Conservation (phyloP, 2,797 vertebrate species). For the Coilia nasus region DNA sequence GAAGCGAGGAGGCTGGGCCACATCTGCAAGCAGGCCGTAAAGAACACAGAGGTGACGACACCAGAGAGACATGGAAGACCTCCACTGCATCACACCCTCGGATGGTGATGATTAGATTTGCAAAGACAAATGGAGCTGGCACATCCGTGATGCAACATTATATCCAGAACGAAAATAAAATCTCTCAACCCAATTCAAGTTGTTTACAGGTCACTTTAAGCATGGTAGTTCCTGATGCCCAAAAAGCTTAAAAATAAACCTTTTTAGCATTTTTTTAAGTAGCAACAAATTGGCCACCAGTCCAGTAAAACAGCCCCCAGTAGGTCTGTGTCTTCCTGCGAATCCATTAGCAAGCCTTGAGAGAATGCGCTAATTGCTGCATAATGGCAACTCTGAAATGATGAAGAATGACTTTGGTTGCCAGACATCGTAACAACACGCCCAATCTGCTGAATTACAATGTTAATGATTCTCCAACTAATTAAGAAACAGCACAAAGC, state of each 20-base stretch:
- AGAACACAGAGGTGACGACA: background rate
- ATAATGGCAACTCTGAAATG: slow-evolving; percentile 47
- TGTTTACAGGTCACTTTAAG: background rate
- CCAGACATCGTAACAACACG: slow-evolving; percentile 32
- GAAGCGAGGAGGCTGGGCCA: background rate
- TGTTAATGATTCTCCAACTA: slow-evolving; percentile 45
- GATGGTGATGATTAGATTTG: too few relatives aligned
- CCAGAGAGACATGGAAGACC: background rate
- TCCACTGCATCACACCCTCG: too few relatives aligned
- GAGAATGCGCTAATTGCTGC: slow-evolving; percentile 47
- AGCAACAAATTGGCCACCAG: background rate
- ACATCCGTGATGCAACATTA: too few relatives aligned
- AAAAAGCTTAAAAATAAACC: background rate
- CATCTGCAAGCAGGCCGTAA: background rate
- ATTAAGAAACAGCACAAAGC: slow-evolving; percentile 34
- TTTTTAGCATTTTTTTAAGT: too few relatives aligned
- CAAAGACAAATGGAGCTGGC: background rate
- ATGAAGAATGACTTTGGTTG: slow-evolving; percentile 31
- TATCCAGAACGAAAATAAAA: background rate
- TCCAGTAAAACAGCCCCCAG: background rate
- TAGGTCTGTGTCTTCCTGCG: background rate
- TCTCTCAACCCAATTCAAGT: background rate
- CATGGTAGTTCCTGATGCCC: background rate
- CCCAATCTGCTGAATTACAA: slow-evolving; percentile 37
- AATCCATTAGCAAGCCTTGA: slow-evolving; percentile 46